These are phyloP conservation scores for Syrmaticus mikado DNA, from an alignment of 2,113 vertebrate genomes.

Conservation along the genomic window DNA sequence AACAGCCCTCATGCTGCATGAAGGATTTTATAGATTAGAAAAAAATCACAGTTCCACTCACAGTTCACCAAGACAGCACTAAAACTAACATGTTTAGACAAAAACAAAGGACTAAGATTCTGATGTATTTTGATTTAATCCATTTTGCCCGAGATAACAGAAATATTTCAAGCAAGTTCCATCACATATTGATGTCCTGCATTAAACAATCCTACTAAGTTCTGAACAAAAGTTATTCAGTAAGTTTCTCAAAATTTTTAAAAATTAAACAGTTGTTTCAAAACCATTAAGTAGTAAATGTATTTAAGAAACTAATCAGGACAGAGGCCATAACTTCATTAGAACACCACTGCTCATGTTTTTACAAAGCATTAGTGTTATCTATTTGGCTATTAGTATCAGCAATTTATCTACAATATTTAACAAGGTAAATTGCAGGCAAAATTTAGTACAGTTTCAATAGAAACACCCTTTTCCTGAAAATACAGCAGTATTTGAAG, in stretches of 20 bases:
- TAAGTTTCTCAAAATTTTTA: constrained; percentile 91
- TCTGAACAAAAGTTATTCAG: constrained; percentile 84
- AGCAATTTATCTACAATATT: constrained; percentile 99
- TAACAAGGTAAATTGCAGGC: constrained; percentile 99
- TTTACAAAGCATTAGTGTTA: constrained; percentile 99
- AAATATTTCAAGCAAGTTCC: constrained; percentile 90
- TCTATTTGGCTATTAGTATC: constrained; percentile 98
- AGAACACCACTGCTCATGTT: constrained; percentile 88
- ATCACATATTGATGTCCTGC: constrained; percentile 88
- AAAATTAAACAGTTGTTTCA: constrained; percentile 87
- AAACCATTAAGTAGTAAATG: constrained; percentile 96
- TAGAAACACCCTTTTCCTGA: constrained; percentile 99
- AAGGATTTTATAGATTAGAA: constrained; percentile 80
- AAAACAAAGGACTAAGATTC: constrained; percentile 89
- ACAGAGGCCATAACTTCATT: constrained; percentile 90
- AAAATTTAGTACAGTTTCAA: constrained; percentile 99
- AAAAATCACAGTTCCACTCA: constrained; percentile 85
- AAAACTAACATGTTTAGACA: constrained; percentile 88
- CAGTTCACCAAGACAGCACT: constrained; percentile 89
- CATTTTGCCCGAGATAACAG: constrained; percentile 91
- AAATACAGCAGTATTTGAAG: constrained; percentile 99
- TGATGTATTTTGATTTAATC: constrained; percentile 90
- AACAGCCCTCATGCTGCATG: constrained; percentile 85
- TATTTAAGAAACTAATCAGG: constrained; percentile 92
- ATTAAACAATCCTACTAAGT: constrained; percentile 86